phyloP scores from a whole-genome alignment of 2,888 invertebrate genomes.

The Agrotis clavis region DNA sequence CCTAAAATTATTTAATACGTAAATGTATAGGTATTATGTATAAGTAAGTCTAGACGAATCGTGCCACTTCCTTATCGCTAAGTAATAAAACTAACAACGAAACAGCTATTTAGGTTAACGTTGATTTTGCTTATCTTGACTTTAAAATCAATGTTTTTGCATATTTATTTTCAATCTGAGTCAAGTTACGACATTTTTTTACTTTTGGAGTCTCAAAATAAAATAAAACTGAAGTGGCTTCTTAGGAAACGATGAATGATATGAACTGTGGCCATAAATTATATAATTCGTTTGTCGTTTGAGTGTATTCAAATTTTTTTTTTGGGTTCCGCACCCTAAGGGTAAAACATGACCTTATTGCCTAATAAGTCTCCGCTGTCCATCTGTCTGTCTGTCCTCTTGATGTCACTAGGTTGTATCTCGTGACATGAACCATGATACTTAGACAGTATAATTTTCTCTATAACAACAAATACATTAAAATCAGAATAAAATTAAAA shows the following conservation, averaged over 20 bases:
- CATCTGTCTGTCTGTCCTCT: too few relatives aligned
- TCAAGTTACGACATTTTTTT: not conserved
- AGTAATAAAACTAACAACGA: constrained; percentile 11
- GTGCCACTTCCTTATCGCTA: constrained; percentile 35
- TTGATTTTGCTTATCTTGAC: not conserved
- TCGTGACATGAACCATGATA: too few relatives aligned
- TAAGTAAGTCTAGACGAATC: constrained; percentile 21
- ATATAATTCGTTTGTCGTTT: too few relatives aligned
- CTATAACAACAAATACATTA: too few relatives aligned
- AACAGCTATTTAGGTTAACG: not conserved
- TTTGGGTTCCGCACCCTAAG: too few relatives aligned
- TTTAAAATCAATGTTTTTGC: not conserved
- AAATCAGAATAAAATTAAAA: too few relatives aligned
- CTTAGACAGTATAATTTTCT: too few relatives aligned
- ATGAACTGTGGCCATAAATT: not conserved
- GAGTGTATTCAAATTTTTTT: too few relatives aligned
- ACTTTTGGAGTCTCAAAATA: not conserved
- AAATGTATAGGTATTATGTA: too few relatives aligned
- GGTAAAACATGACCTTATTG: too few relatives aligned
- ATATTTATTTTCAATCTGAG: not conserved
- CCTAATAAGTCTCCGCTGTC: too few relatives aligned
- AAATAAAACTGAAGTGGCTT: not conserved
- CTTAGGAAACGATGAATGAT: not conserved
- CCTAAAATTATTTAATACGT: not conserved
- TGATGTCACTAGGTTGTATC: too few relatives aligned